Percentiles rank a stretch among this genome's conserved stretches.
Conservation (phyloP, 2,113 vertebrate genomes). For the Turnix velox region DNA sequence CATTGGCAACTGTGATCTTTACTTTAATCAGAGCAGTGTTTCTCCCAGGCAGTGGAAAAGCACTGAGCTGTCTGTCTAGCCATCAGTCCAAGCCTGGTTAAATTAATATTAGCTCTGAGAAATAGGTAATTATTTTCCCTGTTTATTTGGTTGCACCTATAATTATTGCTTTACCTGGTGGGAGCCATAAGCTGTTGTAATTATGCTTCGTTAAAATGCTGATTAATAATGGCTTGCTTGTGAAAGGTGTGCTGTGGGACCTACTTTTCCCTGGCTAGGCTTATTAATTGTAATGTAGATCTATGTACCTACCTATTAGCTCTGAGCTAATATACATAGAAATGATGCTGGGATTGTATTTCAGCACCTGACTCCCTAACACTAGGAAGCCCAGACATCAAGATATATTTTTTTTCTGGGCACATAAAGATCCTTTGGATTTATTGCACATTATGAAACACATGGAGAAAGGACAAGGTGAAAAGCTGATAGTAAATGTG, state of each 20-base stretch:
- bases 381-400: neutral
- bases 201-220: constrained; percentile 75
- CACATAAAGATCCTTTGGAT: neutral
- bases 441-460: neutral
- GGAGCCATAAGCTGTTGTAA: constrained; percentile 72
- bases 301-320: constrained; percentile 64
- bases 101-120: constrained; percentile 71
- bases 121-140: constrained; percentile 63
- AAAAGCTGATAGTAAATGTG: neutral
- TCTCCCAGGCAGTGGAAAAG: neutral
- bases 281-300: constrained; percentile 62
- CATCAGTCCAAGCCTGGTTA: constrained; percentile 50
- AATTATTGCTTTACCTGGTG: constrained; percentile 72
- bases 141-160: constrained; percentile 71
- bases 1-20: neutral
- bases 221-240: constrained; percentile 70
- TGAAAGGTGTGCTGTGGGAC: constrained; percentile 54
- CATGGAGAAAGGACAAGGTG: neutral
- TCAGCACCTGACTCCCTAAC: neutral
- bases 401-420: neutral
- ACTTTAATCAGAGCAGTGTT: neutral
- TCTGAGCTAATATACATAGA: constrained; percentile 42
- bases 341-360: constrained; percentile 31
- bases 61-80: constrained; percentile 33
- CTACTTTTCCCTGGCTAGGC: constrained; percentile 43